Conservation (phyloP, 2,797 vertebrate genomes). For the Staurois parvus region DNA sequence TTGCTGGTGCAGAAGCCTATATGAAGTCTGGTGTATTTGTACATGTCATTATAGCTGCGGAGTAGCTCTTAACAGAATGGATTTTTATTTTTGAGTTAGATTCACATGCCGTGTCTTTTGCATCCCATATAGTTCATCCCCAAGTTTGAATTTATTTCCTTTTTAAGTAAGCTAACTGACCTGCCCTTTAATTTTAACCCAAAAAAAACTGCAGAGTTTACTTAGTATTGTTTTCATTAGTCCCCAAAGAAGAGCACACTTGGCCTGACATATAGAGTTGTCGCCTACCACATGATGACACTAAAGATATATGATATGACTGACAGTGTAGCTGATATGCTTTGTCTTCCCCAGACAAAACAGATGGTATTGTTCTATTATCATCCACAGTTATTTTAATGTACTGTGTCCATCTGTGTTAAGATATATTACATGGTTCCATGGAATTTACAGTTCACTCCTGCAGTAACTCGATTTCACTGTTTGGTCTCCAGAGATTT, state of each 20-base stretch:
- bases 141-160: conserved; percentile 73
- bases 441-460: conserved; percentile 99
- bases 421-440: conserved; percentile 99
- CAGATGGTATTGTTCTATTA: conserved; percentile 98
- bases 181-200: conserved; percentile 58
- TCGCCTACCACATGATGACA: conserved; percentile 94
- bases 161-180: conserved; percentile 65
- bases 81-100: conserved; percentile 69
- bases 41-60: conserved; percentile 73
- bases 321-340: conserved; percentile 93
- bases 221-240: conserved; percentile 84
- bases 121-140: conserved; percentile 17
- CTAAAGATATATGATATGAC: conserved; percentile 97
- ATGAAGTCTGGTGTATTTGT: conserved; percentile 78
- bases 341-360: conserved; percentile 95
- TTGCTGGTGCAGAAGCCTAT: conserved; percentile 86
- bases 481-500: conserved; percentile 91
- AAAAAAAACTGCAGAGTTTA: conserved; percentile 74
- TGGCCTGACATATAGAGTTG: conserved; percentile 97
- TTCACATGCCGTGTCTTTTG: background rate
- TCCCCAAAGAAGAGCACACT: conserved; percentile 88
- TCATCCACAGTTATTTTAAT: conserved; percentile 90
- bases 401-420: conserved; percentile 97
- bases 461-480: conserved; percentile 98
- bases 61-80: conserved; percentile 67